phyloP scores from a whole-genome alignment of 2,888 invertebrate species.

The Mimas tiliae region DNA sequence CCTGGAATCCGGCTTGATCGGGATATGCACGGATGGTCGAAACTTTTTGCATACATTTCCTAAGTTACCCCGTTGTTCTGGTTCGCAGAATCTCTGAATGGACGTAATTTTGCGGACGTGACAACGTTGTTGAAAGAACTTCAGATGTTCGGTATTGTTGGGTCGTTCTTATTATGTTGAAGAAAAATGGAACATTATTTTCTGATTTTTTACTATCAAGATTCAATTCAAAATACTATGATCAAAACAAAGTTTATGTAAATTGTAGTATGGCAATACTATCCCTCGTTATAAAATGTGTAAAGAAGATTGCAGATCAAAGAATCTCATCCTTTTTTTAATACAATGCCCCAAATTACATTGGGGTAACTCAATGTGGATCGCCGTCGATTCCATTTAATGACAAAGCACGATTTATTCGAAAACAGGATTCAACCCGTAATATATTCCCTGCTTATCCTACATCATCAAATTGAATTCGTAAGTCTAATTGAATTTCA shows the following conservation, averaged over 20 bases:
- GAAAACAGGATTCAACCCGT: slow-evolving; percentile 10
- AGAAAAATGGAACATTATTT: neutral
- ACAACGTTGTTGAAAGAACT: neutral
- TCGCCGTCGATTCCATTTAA: slow-evolving; percentile 8
- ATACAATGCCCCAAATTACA: neutral
- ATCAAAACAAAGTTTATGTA: no score
- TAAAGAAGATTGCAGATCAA: no score
- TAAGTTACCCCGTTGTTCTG: slow-evolving; percentile 28
- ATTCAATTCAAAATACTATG: no score
- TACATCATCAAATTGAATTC: slow-evolving; percentile 20
- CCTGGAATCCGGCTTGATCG: slow-evolving; percentile 33
- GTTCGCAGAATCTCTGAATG: slow-evolving; percentile 35
- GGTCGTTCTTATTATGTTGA: neutral
- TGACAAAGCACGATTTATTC: slow-evolving; percentile 14
- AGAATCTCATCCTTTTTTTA: neutral
- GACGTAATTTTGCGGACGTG: slow-evolving; percentile 33
- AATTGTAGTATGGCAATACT: no score
- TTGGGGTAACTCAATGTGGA: neutral
- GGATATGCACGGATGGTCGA: slow-evolving; percentile 30
- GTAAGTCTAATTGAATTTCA: slow-evolving; percentile 24
- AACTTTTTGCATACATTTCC: slow-evolving; percentile 53
- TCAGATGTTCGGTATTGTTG: neutral
- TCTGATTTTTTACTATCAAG: neutral
- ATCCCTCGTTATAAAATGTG: no score
- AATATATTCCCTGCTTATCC: slow-evolving; percentile 23